Evolutionary conservation across 2,888 invertebrate genomes (phyloP).

Genomic region (Callimorpha dominula): DNA sequence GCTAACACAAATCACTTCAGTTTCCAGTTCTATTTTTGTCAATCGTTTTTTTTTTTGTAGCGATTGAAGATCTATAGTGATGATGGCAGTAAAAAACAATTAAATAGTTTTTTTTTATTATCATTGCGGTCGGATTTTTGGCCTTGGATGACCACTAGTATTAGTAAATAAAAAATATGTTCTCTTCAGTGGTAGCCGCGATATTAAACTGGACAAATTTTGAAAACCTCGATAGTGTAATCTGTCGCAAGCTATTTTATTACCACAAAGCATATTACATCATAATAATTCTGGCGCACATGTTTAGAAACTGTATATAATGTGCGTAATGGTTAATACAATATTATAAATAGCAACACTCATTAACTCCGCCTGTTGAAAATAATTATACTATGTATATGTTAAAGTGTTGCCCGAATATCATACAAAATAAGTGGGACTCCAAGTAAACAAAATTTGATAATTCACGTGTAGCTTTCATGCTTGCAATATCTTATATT

Average conservation of each 20-base stretch:
- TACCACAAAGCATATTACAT: background rate
- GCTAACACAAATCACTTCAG: too few species aligned
- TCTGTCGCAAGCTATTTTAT: background rate
- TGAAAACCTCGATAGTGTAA: background rate
- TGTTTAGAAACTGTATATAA: background rate
- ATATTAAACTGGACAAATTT: background rate
- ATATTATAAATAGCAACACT: conserved; percentile 23
- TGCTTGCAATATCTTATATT: too few species aligned
- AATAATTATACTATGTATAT: conserved; percentile 56
- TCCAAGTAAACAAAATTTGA: too few species aligned
- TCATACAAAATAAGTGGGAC: conserved; percentile 19
- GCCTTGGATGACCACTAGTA: too few species aligned
- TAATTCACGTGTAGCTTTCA: too few species aligned
- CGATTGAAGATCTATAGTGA: too few species aligned
- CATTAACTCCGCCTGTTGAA: conserved; percentile 50
- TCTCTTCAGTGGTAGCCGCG: background rate
- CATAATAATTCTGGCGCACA: background rate
- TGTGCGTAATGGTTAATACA: background rate
- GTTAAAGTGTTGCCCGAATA: conserved; percentile 54
- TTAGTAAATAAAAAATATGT: too few species aligned
- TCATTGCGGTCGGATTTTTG: too few species aligned
- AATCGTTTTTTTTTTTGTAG: too few species aligned
- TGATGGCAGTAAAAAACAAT: too few species aligned
- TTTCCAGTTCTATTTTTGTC: too few species aligned
- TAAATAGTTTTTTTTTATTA: too few species aligned